phyloP scores from a whole-genome alignment of 2,888 invertebrate species.

The Tetanocera ferruginea region DNA sequence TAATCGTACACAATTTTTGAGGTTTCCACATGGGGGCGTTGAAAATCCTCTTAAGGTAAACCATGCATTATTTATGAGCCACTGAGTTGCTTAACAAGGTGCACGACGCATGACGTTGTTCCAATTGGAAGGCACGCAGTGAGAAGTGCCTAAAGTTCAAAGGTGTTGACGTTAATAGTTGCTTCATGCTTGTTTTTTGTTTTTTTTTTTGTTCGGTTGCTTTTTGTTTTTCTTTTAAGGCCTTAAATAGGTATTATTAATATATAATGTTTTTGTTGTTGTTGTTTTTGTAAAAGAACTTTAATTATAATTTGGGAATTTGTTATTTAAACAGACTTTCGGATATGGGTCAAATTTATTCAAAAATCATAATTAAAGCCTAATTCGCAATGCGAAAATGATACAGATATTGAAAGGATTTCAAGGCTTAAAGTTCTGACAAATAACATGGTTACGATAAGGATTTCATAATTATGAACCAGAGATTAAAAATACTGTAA shows the following conservation, averaged over 20 bases:
- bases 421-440: too few relatives aligned
- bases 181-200: background rate
- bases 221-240: background rate
- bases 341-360: background rate
- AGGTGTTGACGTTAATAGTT: constrained; percentile 21
- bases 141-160: background rate
- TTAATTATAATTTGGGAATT: background rate
- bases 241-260: background rate
- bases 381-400: too few relatives aligned
- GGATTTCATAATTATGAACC: too few relatives aligned
- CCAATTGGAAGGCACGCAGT: constrained; percentile 30
- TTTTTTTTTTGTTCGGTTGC: background rate
- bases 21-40: constrained; percentile 52
- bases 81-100: constrained; percentile 41
- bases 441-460: too few relatives aligned
- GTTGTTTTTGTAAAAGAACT: background rate
- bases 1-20: background rate
- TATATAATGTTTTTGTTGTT: background rate
- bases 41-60: constrained; percentile 62
- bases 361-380: background rate
- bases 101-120: background rate
- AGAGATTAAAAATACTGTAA: too few relatives aligned
- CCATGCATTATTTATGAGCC: constrained; percentile 58
- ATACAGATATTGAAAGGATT: too few relatives aligned
- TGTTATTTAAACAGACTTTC: background rate